Percentiles rank a stretch among this genome's conserved stretches.
Evolutionary conservation across 1,140 invertebrate species (phyloP).

Genomic region (Microplitis mediator): DNA sequence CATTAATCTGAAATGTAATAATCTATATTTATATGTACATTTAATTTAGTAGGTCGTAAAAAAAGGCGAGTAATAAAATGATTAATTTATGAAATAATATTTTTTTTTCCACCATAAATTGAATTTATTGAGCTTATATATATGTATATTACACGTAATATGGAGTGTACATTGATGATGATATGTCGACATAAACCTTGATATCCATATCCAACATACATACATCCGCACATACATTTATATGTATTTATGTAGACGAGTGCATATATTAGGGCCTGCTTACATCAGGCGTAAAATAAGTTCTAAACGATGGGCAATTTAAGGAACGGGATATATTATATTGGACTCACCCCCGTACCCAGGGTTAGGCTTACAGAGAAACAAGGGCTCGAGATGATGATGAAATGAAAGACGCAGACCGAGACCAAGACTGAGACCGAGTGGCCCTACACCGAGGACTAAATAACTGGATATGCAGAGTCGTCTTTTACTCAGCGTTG

Average conservation of each 20-base stretch:
- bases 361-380: background rate
- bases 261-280: slow-evolving; percentile 8
- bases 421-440: no score
- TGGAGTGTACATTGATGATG: slow-evolving; percentile 41
- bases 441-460: no score
- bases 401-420: no score
- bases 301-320: slow-evolving; percentile 61
- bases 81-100: background rate
- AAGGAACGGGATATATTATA: slow-evolving; percentile 28
- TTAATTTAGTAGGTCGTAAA: no score
- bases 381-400: no score
- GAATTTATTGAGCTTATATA: background rate
- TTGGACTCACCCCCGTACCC: background rate
- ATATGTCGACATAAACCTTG: no score
- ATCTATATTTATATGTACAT: no score
- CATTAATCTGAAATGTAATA: no score
- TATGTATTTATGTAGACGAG: slow-evolving; percentile 46
- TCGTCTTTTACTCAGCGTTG: no score
- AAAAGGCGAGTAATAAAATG: background rate
- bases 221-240: slow-evolving; percentile 37
- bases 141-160: background rate
- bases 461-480: no score
- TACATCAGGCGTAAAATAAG: slow-evolving; percentile 53
- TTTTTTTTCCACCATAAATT: background rate
- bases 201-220: slow-evolving; percentile 34